Evolutionary conservation across 2,113 vertebrate species (phyloP).

Genomic region (Tiliqua scincoides): DNA sequence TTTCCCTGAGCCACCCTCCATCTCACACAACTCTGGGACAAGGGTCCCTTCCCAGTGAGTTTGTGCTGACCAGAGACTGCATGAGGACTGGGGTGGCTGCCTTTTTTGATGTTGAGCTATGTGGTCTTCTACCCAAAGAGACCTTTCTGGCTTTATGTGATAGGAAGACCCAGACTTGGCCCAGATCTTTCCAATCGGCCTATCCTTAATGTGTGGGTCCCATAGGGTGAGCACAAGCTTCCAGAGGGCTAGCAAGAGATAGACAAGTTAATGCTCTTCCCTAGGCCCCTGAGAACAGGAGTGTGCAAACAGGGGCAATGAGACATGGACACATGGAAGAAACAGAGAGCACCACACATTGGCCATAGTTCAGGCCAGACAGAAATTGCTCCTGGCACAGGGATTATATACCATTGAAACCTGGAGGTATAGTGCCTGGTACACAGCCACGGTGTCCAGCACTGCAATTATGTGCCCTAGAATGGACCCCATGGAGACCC

Average conservation of each 20-base stretch:
- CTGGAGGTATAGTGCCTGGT: slow-evolving; percentile 3
- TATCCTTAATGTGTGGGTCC: neutral
- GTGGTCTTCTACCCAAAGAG: neutral
- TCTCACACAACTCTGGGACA: neutral
- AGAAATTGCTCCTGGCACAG: slow-evolving; percentile 43
- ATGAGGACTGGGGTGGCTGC: neutral
- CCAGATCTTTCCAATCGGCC: slow-evolving; percentile 19
- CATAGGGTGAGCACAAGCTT: neutral
- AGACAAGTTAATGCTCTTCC: slow-evolving; percentile 35
- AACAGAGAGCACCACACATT: slow-evolving; percentile 59
- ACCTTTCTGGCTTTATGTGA: neutral
- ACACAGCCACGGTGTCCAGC: slow-evolving; percentile 50
- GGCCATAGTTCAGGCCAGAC: slow-evolving; percentile 56
- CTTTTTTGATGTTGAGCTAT: neutral
- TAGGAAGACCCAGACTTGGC: slow-evolving; percentile 2
- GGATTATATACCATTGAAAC: neutral
- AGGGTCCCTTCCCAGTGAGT: neutral
- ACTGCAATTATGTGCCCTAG: slow-evolving; percentile 12
- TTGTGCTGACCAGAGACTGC: slow-evolving; percentile 1
- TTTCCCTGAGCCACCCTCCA: slow-evolving; percentile 15
- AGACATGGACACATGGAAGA: slow-evolving; percentile 74
- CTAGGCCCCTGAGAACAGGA: slow-evolving; percentile 38
- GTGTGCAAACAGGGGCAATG: slow-evolving; percentile 61
- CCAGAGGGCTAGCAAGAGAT: neutral
- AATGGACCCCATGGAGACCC: neutral